Conservation (phyloP, 1,140 invertebrate genomes). For the Scaptomyza hsui region DNA sequence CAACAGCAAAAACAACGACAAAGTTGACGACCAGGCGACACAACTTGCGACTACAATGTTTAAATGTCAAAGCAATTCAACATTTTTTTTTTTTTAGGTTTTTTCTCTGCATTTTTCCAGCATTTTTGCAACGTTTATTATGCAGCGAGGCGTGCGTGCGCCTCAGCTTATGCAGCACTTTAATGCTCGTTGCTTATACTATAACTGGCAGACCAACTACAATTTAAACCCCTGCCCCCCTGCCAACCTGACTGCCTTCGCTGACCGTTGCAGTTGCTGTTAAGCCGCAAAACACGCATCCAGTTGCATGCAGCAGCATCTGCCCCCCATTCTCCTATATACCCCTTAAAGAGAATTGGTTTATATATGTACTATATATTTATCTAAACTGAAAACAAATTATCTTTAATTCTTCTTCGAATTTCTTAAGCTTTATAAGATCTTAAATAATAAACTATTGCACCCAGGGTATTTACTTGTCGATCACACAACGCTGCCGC, state of each 20-base stretch:
- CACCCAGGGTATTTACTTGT: not conserved
- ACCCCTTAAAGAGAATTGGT: not conserved
- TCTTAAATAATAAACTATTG: not conserved
- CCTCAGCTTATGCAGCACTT: slow-evolving; percentile 60
- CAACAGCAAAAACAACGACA: slow-evolving; percentile 20
- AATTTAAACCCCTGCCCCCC: not conserved
- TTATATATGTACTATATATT: too few relatives aligned
- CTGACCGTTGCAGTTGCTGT: slow-evolving; percentile 28
- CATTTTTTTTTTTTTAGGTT: not conserved
- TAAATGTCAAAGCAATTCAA: slow-evolving; percentile 57
- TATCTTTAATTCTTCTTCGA: too few relatives aligned
- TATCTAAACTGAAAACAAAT: too few relatives aligned
- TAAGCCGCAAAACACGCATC: slow-evolving; percentile 39
- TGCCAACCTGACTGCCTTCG: not conserved
- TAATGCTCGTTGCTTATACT: slow-evolving; percentile 14
- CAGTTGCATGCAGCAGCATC: slow-evolving; percentile 23
- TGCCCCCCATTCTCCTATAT: slow-evolving; percentile 1
- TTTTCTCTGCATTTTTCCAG: slow-evolving; percentile 3
- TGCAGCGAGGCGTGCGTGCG: slow-evolving; percentile 41
- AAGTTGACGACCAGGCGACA: slow-evolving; percentile 35
- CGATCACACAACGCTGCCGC: not conserved
- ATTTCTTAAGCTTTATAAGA: not conserved
- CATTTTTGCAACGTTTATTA: slow-evolving; percentile 41
- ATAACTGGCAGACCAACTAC: not conserved
- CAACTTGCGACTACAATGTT: slow-evolving; percentile 43